Evolutionary conservation across 2,113 vertebrate species (phyloP).

Genomic region (Nycticebus coucang): DNA sequence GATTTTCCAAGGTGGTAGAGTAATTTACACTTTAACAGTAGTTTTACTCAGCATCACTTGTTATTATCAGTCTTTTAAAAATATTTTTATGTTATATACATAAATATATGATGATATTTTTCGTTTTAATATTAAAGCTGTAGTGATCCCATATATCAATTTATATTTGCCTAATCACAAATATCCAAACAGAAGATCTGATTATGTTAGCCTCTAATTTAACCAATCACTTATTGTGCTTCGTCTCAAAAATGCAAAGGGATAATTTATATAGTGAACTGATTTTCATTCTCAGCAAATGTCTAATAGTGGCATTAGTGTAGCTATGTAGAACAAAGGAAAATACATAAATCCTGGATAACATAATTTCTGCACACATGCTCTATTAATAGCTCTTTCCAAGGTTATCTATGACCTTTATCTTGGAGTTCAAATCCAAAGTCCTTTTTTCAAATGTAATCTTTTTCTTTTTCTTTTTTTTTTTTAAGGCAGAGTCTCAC

Average conservation of each 20-base stretch:
- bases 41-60: slow-evolving; percentile 4
- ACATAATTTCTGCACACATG: slow-evolving; percentile 4
- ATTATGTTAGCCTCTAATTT: background rate
- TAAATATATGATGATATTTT: slow-evolving; percentile 1
- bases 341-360: background rate
- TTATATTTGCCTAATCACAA: slow-evolving; percentile 9
- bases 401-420: slow-evolving; percentile 31
- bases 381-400: slow-evolving; percentile 3
- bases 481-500: too few species aligned
- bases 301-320: background rate
- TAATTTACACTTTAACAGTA: background rate
- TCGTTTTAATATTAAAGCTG: background rate
- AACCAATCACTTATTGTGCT: background rate
- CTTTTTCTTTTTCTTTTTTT: background rate
- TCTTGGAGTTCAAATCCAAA: background rate
- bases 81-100: slow-evolving; percentile 10
- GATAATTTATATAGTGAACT: slow-evolving; percentile 23
- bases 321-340: slow-evolving; percentile 4
- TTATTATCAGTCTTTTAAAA: background rate
- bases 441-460: background rate
- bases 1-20: background rate
- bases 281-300: slow-evolving; percentile 34
- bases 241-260: background rate
- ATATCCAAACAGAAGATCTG: background rate
- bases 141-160: background rate